These are phyloP conservation scores for Scomberomorus guttatus DNA, from an alignment of 2,797 vertebrate species.

Conservation along the genomic window DNA sequence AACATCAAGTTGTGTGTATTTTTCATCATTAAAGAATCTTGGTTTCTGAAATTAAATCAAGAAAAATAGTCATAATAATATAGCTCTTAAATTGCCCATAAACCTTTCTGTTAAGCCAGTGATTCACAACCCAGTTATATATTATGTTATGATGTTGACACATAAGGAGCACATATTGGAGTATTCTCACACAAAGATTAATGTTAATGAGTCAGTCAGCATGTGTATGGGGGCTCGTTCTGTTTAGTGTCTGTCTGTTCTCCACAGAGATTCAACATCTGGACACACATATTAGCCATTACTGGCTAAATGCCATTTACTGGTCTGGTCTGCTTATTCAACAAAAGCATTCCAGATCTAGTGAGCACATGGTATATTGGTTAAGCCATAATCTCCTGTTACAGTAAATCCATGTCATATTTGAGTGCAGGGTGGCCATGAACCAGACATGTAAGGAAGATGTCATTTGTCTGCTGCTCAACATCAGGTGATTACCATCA, in stretches of 20 bases:
- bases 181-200: constrained; percentile 7
- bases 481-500: no score
- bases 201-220: constrained; percentile 24
- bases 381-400: constrained; percentile 64
- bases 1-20: neutral
- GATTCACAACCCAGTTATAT: neutral
- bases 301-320: constrained; percentile 51
- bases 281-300: constrained; percentile 54
- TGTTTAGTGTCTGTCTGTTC: constrained; percentile 43
- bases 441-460: constrained; percentile 47
- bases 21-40: neutral
- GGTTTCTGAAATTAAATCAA: neutral
- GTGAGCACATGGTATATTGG: constrained; percentile 53
- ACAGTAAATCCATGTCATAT: constrained; percentile 72
- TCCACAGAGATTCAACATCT: constrained; percentile 61
- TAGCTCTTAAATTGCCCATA: neutral
- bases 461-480: constrained; percentile 50
- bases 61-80: neutral
- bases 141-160: neutral
- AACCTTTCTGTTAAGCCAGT: neutral
- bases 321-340: constrained; percentile 54
- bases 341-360: constrained; percentile 60
- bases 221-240: constrained; percentile 18
- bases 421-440: constrained; percentile 54
- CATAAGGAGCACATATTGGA: neutral